phyloP scores from a whole-genome alignment of 2,797 vertebrate genomes.

The Linurgus olivaceus region DNA sequence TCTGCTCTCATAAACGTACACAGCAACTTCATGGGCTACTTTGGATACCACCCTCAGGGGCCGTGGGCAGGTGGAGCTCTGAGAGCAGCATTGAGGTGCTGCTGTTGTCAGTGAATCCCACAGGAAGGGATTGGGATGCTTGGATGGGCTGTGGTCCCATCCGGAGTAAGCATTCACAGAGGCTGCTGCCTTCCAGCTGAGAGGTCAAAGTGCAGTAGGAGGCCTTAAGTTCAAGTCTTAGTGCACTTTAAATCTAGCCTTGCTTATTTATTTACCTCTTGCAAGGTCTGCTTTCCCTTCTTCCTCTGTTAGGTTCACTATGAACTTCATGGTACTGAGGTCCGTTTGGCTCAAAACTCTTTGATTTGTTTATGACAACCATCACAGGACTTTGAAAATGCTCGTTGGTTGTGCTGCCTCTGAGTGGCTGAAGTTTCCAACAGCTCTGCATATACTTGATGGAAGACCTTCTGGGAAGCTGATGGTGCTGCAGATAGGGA shows the following conservation, averaged over 20 bases:
- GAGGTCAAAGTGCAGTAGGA: neutral
- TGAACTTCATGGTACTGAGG: fast-evolving
- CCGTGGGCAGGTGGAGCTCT: fast-evolving
- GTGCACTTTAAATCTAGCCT: neutral
- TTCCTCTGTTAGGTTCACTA: neutral
- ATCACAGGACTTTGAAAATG: neutral
- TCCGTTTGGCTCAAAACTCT: neutral
- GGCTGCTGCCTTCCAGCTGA: neutral
- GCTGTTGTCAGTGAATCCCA: neutral
- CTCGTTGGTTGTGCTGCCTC: fast-evolving
- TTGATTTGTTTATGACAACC: neutral
- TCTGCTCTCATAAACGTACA: neutral
- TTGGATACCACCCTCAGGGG: neutral
- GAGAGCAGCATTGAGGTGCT: fast-evolving
- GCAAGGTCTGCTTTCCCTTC: neutral
- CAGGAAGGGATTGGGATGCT: neutral
- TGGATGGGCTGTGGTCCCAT: neutral
- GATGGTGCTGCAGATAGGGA: neutral
- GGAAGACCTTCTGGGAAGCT: neutral
- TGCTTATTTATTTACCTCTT: neutral
- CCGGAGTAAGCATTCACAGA: neutral
- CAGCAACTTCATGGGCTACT: neutral
- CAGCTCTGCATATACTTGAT: neutral
- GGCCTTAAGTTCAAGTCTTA: neutral
- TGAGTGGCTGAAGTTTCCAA: neutral